Conservation (phyloP, 2,888 invertebrate genomes). For the Epicampocera succincta region DNA sequence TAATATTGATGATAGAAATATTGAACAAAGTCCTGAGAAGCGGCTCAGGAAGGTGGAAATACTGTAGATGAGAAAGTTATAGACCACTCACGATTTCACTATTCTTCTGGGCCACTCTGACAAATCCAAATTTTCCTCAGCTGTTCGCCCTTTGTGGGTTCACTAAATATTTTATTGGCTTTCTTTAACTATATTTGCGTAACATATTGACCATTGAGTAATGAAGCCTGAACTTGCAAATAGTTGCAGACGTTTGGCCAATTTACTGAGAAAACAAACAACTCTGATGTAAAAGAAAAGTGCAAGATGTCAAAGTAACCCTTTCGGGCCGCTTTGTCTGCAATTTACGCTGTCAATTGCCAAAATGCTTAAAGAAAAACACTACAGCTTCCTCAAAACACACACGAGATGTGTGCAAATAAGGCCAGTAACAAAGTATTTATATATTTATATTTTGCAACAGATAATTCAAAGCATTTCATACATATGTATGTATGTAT, state of each 20-base stretch:
- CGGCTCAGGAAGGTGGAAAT: no score
- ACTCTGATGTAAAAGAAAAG: neutral
- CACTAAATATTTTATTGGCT: no score
- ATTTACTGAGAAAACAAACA: conserved; percentile 41
- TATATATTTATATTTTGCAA: neutral
- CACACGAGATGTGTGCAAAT: conserved; percentile 36
- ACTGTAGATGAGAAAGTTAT: no score
- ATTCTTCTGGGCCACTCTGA: no score
- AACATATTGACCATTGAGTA: conserved; percentile 44
- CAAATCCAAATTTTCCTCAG: no score
- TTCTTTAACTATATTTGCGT: neutral
- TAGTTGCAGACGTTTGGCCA: conserved; percentile 22
- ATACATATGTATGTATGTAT: conserved; percentile 17
- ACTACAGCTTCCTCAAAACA: conserved; percentile 1
- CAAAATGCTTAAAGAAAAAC: conserved; percentile 71
- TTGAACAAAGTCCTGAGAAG: no score
- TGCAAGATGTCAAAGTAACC: neutral
- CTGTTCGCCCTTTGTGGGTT: no score
- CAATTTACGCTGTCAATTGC: conserved; percentile 75
- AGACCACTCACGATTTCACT: no score
- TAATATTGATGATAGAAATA: no score
- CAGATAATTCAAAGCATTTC: conserved; percentile 21
- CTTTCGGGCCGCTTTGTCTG: conserved; percentile 8
- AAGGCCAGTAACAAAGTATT: conserved; percentile 13
- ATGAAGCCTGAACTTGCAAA: conserved; percentile 31